Base-by-base conservation (phyloP, 64 coral and sea anemone species). In the Montipora sp. region DNA sequence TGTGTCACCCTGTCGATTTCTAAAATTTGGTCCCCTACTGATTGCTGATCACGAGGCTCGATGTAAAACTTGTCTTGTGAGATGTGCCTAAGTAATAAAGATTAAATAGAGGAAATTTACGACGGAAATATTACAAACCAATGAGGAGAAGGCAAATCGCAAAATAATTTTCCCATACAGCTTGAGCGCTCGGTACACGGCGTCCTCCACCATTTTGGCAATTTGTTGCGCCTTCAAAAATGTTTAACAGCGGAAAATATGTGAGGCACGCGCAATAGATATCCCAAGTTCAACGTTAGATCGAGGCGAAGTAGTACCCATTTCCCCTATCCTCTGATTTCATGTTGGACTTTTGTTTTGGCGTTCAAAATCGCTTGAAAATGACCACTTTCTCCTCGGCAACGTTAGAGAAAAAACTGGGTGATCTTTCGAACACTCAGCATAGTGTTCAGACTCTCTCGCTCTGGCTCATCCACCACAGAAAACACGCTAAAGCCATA, bases 391-490 rank as follows among this genome's bases (percentile, higher is more conserved):
- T 99, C 80, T 96, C 94, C 20, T 72, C 94, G 14, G 93, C 92
- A 78, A 94, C 98, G 8, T 73, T 99, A n/a, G 98, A 99, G 88
- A 99, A 99, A 84, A 99, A 99, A 81, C 84, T 99, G 12, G 48
- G 80, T 23, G 98, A 99, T 78, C 89, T 99, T 51, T 99, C 98
- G 3, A 99, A 96, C 22, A 96, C 98, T 36, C 98, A 99, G 58
- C 98, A 99, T 15, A 99, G 98, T 89, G 94, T 99, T 84, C 98
- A 99, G 69, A 99, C 98, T 24, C 86, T 99, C 78, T 99, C 98
- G 1, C 59, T 99, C 8, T 99, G 98, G 98, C 65, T 99, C 14
- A 99, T 99, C 69, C 98, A 99, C 51, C 98, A 99, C 91, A 95
- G 98, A 80, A 99, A 99, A 87, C 98, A 99, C 74, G 92, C 94